Evolutionary conservation across 2,113 vertebrate species (phyloP), one percentile per base, ranked within the genome.

Genomic region (Hymenochirus boettgeri): DNA sequence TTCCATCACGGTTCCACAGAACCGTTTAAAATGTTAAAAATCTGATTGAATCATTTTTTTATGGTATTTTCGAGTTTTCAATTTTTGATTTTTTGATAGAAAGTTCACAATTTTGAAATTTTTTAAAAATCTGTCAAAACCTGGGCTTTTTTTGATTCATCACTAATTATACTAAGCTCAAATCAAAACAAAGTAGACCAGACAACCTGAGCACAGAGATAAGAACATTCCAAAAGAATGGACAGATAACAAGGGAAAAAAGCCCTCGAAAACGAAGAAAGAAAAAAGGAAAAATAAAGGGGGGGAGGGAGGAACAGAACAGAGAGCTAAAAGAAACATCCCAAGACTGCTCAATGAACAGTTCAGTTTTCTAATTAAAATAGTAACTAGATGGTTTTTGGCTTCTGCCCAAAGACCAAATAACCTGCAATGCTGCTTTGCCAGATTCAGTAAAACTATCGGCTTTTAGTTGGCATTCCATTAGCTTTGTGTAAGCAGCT

Each of bases 171-270:
- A n/a, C n/a, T n/a, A 45, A 60, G 57, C 31, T 50, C 26, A 45
- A 69, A 53, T 15, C 13, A 53, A 53, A 19, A 35, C 35, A 45
- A 45, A 53, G 60, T 31, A 45, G 39, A 65, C 18, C 56, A 60
- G 47, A 60, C 65, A 69, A 53, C 65, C 65, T 69, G 65, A 60
- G 65, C 23, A 5, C 46, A 9, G 48, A 69, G 65, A 69, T 69
- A 69, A 69, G 65, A 52, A 9, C 12, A 22, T 45, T 67, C 56
- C 47, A 42, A 58, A 48, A 57, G 56, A 69, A 22, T 23, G 65
- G 56, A 45, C 7, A 60, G 56, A 60, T 47, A 60, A 47, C 10
- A 60, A 18, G 29, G 65, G 60, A 69, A 47, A 59, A 69, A 69
- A 60, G 33, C 23, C 23, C 35, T 5, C 19, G 27, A 23, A 19